Base-by-base conservation (phyloP, 2,797 vertebrate species). In the Okamejei kenojei region DNA sequence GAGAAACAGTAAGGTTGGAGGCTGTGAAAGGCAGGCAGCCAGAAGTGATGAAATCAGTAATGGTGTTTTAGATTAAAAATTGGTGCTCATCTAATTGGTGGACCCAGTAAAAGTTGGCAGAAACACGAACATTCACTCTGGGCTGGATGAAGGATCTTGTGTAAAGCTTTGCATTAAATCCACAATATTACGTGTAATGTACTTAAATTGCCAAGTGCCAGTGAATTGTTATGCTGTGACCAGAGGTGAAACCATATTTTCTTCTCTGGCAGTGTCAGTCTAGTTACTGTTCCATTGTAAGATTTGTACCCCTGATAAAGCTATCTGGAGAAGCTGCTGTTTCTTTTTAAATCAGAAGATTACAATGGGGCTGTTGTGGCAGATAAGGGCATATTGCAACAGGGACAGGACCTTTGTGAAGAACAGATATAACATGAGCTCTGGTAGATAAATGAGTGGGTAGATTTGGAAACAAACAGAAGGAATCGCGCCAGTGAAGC, bases 401-500 rank as follows among this genome's bases (percentile, higher is more conserved):
- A 35, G 26, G 65, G 29, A 88, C 26, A 86, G 9, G 61, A 90
- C 17, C 86, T 35, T 90, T 68, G n/a, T 15, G 68, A 68, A 38
- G 86, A 35, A 58, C 54, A 68, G n/a, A 90, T 32, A 8, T 90
- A 9, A 4, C n/a, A 90, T 71, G 35, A 35, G 32, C 32, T 90
- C 0, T 35, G 19, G 65, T 32, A 29, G 32, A 7, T 90, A 71
- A 90, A 90, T 23, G 35, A 71, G 32, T 23, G 63, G 65, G 7
- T 90, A 90, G 86, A 71, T 71, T 90, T 90, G 81, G 54, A 84
- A 61, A 54, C 45, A 84, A 84, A 84, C 11, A 84, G 26, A 82
- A 58, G 45, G 54, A 82, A 4, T 80, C 38, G 45, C 54, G 45
- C 45, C 58, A 90, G 32, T 29, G 68, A 90, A 26, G 23, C 45